Evolutionary conservation across 2,113 vertebrate species (phyloP), one percentile per base, ranked within the genome.

Genomic region (Pedionomus torquatus): DNA sequence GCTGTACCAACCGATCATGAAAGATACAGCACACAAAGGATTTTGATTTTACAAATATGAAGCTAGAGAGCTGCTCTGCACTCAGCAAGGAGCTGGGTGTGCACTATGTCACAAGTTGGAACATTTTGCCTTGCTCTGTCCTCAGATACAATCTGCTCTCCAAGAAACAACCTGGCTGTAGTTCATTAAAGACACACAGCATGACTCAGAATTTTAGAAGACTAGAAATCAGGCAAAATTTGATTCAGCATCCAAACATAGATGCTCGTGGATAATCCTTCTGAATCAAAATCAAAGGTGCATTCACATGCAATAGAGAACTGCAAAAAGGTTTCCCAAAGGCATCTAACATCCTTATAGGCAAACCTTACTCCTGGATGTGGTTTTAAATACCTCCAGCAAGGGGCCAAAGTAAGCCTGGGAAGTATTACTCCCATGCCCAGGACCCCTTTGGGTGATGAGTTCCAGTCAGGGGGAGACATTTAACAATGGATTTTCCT

Each of bases 381-480:
- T 57, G 17, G 24, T 18, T 77, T 93, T 63, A 81, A 89, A 71
- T 46, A 66, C 5, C 31, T 49, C 35, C 51, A 81, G 5, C n/a
- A 78, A 78, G 48, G 35, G 37, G 81, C 23, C 15, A 90, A 69
- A 76, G 43, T 31, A 89, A 80, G 37, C 25, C 41, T 54, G 25
- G 33, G 20, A 30, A 90, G 19, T 26, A 63, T 49, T 86, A 12
- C 28, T n/a, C 51, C 72, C 14, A 14, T 1, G 2, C 4, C 20
- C 0, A 0, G 52, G 39, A 86, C 41, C 37, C 57, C 28, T 81
- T 41, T 1, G 17, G 72, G n/a, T 75, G 43, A 79, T 8, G 31
- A 68, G 61, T 43, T 58, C 44, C 57, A 82, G 65, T 35, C 6
- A 13, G 5, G 13, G 31, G 12, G 2, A 87, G 30, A 76, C 3